Base-by-base conservation (phyloP, 2,888 invertebrate genomes). In the Hipparchia sbordonii region DNA sequence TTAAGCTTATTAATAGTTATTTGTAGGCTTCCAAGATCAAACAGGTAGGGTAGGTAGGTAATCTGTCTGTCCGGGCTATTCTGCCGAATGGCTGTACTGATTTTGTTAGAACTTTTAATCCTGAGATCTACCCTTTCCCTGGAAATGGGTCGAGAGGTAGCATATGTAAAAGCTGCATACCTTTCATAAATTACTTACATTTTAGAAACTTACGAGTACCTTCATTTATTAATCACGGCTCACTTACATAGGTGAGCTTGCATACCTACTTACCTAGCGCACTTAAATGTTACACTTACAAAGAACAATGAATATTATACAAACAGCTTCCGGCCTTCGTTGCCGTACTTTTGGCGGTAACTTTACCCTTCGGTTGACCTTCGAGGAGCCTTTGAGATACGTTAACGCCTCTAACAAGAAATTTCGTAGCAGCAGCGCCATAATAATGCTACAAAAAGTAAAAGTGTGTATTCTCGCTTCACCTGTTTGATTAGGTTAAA, bases 401-500 rank as follows among this genome's bases (percentile, higher is more conserved):
- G 71, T 68, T 65, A 72, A 72, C 56, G 62, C 72, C 65, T 67
- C 65, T 63, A 67, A 61, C 52, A 56, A 74, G 60, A 73, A 76
- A 71, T 65, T 73, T 56, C 65, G 66, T 51, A 33, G 45, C 39
- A 54, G 48, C 59, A 7, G 54, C n/a, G 23, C 56, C 61, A 72
- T 71, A 65, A 73, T 75, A 66, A n/a, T 59, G n/a, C 69, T 48
- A 65, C 65, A 65, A 51, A 65, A 63, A 12, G 51, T 65, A 52
- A 33, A 65, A 52, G n/a, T 9, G 23, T 51, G 65, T 65, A 10
- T 52, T 33, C 13, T 67, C 46, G 60, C 39, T 69, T 52, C 79
- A 78, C 76, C 77, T 82, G 80, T 85, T 84, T 85, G 81, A 87
- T 87, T 82, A 84, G 75, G 81, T 79, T 83, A 80, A 85, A 84